These are phyloP conservation scores for Montipora foliosa DNA, from an alignment of 64 coral and sea anemone species.

Conservation along the genomic window DNA sequence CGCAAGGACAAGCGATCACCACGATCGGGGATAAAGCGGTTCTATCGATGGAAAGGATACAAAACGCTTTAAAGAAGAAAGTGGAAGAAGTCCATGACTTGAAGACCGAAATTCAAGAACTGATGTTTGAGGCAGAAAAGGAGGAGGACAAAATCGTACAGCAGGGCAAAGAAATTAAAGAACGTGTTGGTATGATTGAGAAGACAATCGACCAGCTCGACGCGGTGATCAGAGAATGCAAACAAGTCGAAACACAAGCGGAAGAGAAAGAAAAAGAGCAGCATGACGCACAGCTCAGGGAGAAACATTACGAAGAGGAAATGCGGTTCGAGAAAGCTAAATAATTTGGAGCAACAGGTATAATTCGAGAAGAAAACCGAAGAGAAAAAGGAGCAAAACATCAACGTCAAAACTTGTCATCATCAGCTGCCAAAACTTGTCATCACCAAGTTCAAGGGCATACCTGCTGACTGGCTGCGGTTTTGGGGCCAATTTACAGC, in stretches of 20 bases:
- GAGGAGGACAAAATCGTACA: neutral
- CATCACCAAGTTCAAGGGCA: constrained; percentile 59
- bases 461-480: constrained; percentile 36
- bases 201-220: no score
- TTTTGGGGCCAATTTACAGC: constrained; percentile 62
- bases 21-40: constrained; percentile 11
- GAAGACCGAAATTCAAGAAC: constrained; percentile 23
- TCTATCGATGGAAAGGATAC: constrained; percentile 40
- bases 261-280: neutral
- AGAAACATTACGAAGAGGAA: neutral
- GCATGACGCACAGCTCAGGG: neutral
- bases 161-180: neutral
- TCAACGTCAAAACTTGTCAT: neutral
- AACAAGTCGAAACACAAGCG: neutral
- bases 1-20: neutral
- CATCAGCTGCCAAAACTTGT: neutral
- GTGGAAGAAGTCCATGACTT: constrained; percentile 58
- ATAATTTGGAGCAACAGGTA: constrained; percentile 49
- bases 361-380: constrained; percentile 12
- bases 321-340: neutral
- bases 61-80: constrained; percentile 26
- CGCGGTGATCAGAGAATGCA: no score
- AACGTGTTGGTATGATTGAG: no score
- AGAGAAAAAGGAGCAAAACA: neutral
- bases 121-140: neutral